Conservation (phyloP, 2,888 invertebrate genomes). For the Dichetophora obliterata region DNA sequence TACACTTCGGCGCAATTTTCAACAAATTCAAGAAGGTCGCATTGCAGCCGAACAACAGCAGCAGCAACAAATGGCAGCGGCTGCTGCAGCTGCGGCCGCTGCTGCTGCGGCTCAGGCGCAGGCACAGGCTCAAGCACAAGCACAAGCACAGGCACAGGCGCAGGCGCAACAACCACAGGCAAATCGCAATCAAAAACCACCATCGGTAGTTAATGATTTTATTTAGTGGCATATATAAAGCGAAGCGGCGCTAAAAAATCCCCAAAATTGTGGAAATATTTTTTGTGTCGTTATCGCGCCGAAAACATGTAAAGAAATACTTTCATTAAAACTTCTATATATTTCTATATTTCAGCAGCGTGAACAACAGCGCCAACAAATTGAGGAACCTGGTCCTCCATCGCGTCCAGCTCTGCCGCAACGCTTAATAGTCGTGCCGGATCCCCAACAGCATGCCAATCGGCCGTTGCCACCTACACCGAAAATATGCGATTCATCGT, state of each 20-base stretch:
- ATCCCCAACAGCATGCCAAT: constrained; percentile 80
- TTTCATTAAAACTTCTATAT: constrained; percentile 8
- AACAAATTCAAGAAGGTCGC: constrained; percentile 91
- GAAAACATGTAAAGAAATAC: neutral
- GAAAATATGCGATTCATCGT: constrained; percentile 61
- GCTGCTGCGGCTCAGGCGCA: constrained; percentile 59
- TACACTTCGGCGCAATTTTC: constrained; percentile 96
- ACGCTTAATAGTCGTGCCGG: constrained; percentile 91
- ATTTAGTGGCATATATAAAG: neutral
- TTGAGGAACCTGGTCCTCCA: constrained; percentile 88
- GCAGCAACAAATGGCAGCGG: constrained; percentile 70
- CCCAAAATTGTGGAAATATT: too few relatives aligned
- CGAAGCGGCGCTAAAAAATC: neutral
- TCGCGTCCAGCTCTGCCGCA: constrained; percentile 91
- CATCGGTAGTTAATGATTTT: constrained; percentile 60
- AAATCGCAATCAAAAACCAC: constrained; percentile 72
- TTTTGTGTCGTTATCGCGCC: too few relatives aligned
- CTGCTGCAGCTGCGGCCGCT: constrained; percentile 60
- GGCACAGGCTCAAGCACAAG: constrained; percentile 58
- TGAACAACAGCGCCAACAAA: constrained; percentile 67
- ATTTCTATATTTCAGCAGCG: constrained; percentile 50
- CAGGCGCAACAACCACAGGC: constrained; percentile 72
- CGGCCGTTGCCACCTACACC: constrained; percentile 70
- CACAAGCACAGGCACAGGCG: constrained; percentile 54
- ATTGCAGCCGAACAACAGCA: constrained; percentile 76